Percentiles rank a stretch among this genome's conserved stretches.
Evolutionary conservation across 2,888 invertebrate species (phyloP).

Genomic region (Ceratothoa steindachneri): DNA sequence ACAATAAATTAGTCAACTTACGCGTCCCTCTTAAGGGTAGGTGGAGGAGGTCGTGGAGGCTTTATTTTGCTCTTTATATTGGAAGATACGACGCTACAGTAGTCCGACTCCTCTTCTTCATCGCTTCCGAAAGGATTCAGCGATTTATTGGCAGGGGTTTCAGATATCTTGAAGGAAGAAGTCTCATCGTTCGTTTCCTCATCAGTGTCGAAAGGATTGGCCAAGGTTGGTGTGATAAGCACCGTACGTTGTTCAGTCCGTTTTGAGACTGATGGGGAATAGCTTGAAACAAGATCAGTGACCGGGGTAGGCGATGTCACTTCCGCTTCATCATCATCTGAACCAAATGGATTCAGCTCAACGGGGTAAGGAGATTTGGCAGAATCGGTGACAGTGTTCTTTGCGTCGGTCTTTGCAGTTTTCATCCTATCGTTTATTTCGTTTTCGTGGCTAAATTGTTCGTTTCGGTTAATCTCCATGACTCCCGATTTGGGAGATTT

Average conservation of each 20-base stretch:
- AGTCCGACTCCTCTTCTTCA: constrained; percentile 30
- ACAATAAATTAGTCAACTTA: too few relatives aligned
- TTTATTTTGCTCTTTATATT: constrained; percentile 27
- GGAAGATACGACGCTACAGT: not conserved
- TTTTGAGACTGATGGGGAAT: not conserved
- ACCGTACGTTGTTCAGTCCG: constrained; percentile 1
- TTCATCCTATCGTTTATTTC: not conserved
- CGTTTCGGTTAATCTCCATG: not conserved
- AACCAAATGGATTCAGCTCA: constrained; percentile 77
- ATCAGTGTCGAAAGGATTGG: constrained; percentile 68
- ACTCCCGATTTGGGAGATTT: too few relatives aligned
- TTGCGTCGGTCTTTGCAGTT: constrained; percentile 11
- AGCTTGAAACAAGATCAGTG: not conserved
- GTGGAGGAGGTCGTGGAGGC: constrained; percentile 53
- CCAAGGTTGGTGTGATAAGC: constrained; percentile 50
- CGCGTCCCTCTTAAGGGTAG: constrained; percentile 45
- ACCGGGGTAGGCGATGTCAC: not conserved
- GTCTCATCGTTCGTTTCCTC: constrained; percentile 55
- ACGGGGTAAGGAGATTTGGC: constrained; percentile 62
- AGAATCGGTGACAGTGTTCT: constrained; percentile 3
- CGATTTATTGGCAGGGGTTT: not conserved
- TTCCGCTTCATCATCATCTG: constrained; percentile 59
- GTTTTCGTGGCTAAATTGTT: not conserved
- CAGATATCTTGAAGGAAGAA: constrained; percentile 32
- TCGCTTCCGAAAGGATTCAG: constrained; percentile 47